Base-by-base conservation (phyloP, 2,888 invertebrate genomes). In the Pelosia muscerda region DNA sequence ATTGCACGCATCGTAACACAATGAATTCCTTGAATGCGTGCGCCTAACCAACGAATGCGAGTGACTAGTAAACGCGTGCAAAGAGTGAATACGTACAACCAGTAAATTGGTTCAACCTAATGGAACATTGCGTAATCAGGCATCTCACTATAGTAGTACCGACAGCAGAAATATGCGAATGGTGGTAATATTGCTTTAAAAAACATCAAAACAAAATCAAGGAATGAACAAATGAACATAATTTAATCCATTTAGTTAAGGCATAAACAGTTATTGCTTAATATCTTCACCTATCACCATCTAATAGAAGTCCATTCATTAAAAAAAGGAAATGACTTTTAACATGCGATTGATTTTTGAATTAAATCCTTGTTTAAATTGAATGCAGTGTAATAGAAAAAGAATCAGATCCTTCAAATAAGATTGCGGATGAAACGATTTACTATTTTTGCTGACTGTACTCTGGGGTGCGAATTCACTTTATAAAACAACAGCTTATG, bases 1-100 rank as follows among this genome's bases (percentile, higher is more conserved):
- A 62, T 31, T 15, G 23, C 23, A 54, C 31, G 63, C 15, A 22
- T 19, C 15, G 31, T 4, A 54, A 34, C 54, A 4, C 54, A 23
- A 54, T 54, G 31, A 54, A 54, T 54, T 25, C 54, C 31, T 34
- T 22, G 34, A 63, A 53, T 53, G 28, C 31, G 53, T 62, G 61
- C 28, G 19, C 23, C 25, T 31, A 60, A 19, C 25, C 10, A 42
- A 38, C n/a, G n/a, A 61, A 42, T 55, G 19, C 42, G 11, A 42
- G 25, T 8, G 31, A 6, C n/a, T 4, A 22, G 28, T 58, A 22
- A 31, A 58, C 13, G 58, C 31, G 31, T 57, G 57, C 57, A 4
- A 57, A 26, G n/a, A 57, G 13, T 28, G 8, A 28, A 28, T 22
- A 0, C 31, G 38, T n/a, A n/a, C 34, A 31, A 22, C n/a, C 15